phyloP scores from a whole-genome alignment of 64 coral and sea anemone genomes.

The Pocillopora damicornis region DNA sequence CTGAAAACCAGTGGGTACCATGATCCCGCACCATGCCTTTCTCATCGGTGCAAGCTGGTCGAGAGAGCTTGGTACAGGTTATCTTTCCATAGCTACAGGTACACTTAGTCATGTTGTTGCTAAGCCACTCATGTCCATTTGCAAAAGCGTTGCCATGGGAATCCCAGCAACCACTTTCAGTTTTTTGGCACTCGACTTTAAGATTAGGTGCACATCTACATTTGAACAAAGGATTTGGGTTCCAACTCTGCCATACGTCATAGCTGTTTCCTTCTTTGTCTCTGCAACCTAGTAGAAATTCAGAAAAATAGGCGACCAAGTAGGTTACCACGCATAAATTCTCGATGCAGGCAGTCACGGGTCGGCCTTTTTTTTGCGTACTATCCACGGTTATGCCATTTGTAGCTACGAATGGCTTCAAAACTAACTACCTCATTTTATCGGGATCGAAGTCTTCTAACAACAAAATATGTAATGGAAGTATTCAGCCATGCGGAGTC shows the following conservation, averaged over 20 bases:
- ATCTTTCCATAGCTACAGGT: not conserved
- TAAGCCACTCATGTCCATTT: conserved; percentile 19
- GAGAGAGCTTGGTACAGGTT: conserved; percentile 21
- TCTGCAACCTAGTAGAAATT: conserved; percentile 1
- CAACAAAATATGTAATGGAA: no score
- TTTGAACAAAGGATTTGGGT: conserved; percentile 14
- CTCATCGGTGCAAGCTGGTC: conserved; percentile 28
- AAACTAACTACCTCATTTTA: no score
- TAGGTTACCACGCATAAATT: not conserved
- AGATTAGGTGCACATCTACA: not conserved
- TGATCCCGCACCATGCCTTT: not conserved
- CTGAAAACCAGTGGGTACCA: conserved; percentile 22
- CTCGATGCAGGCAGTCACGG: no score
- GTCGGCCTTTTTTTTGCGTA: no score
- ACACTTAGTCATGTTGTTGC: not conserved
- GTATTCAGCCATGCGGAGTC: no score
- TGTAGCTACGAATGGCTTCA: no score
- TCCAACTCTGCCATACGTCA: conserved; percentile 6
- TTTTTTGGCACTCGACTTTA: not conserved
- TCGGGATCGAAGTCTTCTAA: no score
- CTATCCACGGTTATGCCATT: no score
- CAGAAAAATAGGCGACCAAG: not conserved
- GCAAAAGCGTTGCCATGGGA: not conserved
- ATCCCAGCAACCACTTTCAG: conserved; percentile 21
- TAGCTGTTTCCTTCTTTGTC: conserved; percentile 25